phyloP scores from a whole-genome alignment of 2,888 invertebrate genomes.

The Ypsolopha sequella region DNA sequence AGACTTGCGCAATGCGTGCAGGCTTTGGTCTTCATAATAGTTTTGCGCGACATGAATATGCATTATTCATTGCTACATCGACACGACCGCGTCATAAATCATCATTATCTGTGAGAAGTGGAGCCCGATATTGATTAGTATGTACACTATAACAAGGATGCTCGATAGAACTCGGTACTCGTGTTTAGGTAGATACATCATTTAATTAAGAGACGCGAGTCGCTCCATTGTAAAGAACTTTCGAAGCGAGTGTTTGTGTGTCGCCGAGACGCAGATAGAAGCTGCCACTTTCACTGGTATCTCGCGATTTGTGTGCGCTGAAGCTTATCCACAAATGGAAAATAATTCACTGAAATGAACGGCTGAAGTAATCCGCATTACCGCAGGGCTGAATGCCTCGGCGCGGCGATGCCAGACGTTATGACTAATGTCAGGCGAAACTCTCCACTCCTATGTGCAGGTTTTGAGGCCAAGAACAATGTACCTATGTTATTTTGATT shows the following conservation, averaged over 20 bases:
- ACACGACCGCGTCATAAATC: too few species aligned
- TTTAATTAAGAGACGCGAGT: not conserved
- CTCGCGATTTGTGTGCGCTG: constrained; percentile 29
- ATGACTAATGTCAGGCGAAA: not conserved
- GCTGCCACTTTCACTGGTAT: constrained; percentile 31
- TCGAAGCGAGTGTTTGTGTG: not conserved
- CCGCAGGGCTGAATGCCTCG: not conserved
- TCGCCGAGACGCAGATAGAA: not conserved
- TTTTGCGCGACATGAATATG: too few species aligned
- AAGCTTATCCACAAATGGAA: constrained; percentile 26
- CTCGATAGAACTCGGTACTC: too few species aligned
- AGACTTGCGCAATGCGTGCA: too few species aligned
- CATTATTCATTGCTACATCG: too few species aligned
- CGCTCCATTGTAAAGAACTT: not conserved
- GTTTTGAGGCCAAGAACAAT: too few species aligned
- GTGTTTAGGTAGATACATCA: not conserved
- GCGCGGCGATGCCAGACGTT: not conserved
- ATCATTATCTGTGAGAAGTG: too few species aligned
- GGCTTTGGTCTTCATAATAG: too few species aligned
- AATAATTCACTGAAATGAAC: constrained; percentile 33
- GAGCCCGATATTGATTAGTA: too few species aligned
- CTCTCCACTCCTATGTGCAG: not conserved
- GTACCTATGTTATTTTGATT: too few species aligned
- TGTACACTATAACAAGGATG: too few species aligned
- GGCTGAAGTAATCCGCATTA: constrained; percentile 8